phyloP scores from a whole-genome alignment of 2,888 invertebrate genomes.

The Auanema freiburgensis region DNA sequence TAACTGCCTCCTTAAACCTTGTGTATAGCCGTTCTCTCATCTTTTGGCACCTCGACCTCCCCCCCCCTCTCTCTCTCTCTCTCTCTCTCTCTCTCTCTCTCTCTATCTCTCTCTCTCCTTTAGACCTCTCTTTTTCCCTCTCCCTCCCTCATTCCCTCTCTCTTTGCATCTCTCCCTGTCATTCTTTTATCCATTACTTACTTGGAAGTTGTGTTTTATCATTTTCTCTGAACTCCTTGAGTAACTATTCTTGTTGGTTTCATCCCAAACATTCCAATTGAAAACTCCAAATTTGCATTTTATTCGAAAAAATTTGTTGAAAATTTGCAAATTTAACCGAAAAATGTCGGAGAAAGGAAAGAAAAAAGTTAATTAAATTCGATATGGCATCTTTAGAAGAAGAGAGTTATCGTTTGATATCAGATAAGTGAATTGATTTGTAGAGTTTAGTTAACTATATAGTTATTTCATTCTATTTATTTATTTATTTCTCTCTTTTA shows the following conservation, averaged over 20 bases:
- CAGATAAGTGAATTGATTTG: no score
- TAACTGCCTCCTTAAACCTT: background rate
- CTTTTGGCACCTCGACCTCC: slow-evolving; percentile 4
- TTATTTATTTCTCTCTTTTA: no score
- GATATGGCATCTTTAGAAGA: no score
- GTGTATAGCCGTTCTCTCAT: slow-evolving; percentile 2
- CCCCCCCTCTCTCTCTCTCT: slow-evolving; percentile 2
- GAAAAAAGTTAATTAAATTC: no score
- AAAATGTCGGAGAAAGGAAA: no score
- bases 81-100: background rate
- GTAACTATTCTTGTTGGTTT: no score
- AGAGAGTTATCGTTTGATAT: no score
- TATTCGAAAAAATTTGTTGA: background rate
- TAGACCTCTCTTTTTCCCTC: background rate
- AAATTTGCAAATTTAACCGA: background rate
- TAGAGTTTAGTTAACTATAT: no score
- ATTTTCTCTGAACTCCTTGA: no score
- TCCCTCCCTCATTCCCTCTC: background rate
- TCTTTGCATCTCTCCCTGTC: background rate
- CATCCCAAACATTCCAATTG: no score
- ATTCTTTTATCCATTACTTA: background rate
- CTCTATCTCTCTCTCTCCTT: background rate
- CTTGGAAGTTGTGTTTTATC: background rate
- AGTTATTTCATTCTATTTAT: no score
- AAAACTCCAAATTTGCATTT: slow-evolving; percentile 1